Conservation (phyloP, 2,888 invertebrate species). For the Eretmocerus hayati region DNA sequence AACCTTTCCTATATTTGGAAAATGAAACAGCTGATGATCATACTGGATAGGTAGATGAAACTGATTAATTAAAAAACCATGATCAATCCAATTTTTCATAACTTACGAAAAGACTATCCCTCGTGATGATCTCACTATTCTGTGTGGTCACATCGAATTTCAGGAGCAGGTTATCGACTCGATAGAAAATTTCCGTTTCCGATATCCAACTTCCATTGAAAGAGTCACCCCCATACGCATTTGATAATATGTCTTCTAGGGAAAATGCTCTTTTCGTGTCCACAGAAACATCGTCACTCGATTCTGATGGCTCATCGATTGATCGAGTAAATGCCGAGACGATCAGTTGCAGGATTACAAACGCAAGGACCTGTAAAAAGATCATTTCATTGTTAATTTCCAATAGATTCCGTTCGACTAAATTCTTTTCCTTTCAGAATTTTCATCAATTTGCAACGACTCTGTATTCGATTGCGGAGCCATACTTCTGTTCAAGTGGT, state of each 20-base stretch:
- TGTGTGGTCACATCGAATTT: constrained; percentile 35
- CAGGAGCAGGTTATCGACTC: constrained; percentile 27
- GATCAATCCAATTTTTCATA: too few relatives aligned
- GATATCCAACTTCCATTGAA: constrained; percentile 50
- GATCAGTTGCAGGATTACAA: constrained; percentile 8
- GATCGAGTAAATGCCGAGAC: background rate
- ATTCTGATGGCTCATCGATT: background rate
- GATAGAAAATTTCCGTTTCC: constrained; percentile 39
- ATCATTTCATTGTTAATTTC: background rate
- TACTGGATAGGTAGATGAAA: too few relatives aligned
- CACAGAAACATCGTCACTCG: background rate
- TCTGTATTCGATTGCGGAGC: too few relatives aligned
- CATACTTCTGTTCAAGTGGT: too few relatives aligned
- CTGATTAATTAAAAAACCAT: too few relatives aligned
- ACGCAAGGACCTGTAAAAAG: constrained; percentile 4
- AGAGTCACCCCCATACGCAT: constrained; percentile 25
- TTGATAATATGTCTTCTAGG: constrained; percentile 15
- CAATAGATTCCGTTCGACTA: too few relatives aligned
- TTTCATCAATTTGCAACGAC: too few relatives aligned
- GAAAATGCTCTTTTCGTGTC: background rate
- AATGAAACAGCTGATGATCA: too few relatives aligned
- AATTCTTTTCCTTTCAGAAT: too few relatives aligned
- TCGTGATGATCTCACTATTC: constrained; percentile 25
- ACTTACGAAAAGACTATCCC: constrained; percentile 21
- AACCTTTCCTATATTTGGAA: too few relatives aligned